A percentile compares a stretch with the other conserved stretches of the same genome.
Evolutionary conservation across 2,888 invertebrate species (phyloP).

Genomic region (Cerastoderma edule): DNA sequence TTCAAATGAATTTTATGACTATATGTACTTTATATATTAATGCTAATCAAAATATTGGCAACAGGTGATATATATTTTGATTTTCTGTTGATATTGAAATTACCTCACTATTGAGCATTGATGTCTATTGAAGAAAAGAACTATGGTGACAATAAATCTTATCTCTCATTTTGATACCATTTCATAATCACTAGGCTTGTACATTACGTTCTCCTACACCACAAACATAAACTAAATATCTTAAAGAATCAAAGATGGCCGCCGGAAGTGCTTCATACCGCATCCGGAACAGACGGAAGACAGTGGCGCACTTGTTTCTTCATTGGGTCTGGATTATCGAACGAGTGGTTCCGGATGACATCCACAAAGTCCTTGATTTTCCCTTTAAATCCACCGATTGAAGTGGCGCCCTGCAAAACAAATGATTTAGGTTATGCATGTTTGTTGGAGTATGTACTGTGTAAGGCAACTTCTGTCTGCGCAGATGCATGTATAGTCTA

Average conservation of each 20-base stretch:
- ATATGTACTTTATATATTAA: too few species aligned
- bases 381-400: slow-evolving; percentile 48
- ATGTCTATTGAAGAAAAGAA: neutral
- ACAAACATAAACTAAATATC: neutral
- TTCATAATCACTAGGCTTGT: neutral
- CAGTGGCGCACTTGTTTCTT: slow-evolving; percentile 37
- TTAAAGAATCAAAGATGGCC: too few species aligned
- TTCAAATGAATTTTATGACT: too few species aligned
- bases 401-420: slow-evolving; percentile 4
- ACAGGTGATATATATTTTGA: too few species aligned
- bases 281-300: neutral
- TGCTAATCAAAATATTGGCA: too few species aligned
- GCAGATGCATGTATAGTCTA: too few species aligned
- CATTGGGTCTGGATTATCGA: slow-evolving; percentile 27
- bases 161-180: neutral
- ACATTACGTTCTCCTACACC: neutral
- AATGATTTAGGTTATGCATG: neutral
- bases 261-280: too few species aligned
- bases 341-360: slow-evolving; percentile 34
- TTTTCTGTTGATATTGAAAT: neutral
- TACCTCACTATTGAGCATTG: neutral
- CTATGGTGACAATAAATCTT: neutral
- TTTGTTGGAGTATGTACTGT: neutral
- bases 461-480: too few species aligned
- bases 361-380: slow-evolving; percentile 49